Percentiles rank a stretch among this genome's conserved stretches.
Conservation (phyloP, 2,797 vertebrate genomes). For the Hipposideros larvatus region DNA sequence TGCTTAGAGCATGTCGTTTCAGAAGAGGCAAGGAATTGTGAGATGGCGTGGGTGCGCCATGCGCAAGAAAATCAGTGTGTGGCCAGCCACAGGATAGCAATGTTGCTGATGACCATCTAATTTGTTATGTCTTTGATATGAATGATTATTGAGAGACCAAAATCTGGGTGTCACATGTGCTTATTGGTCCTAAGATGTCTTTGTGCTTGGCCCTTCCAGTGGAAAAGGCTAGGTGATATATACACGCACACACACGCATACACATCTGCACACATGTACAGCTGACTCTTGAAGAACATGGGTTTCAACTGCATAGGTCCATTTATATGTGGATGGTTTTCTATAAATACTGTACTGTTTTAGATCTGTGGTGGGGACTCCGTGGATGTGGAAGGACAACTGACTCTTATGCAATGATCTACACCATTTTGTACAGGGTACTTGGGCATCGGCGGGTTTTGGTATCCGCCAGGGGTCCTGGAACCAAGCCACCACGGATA, state of each 20-base stretch:
- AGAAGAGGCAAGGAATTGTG: too few species aligned
- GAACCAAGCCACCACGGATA: not conserved
- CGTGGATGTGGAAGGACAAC: too few species aligned
- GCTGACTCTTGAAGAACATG: not conserved
- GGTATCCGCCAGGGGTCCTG: not conserved
- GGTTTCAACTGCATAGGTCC: not conserved
- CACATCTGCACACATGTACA: not conserved
- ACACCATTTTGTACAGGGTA: not conserved
- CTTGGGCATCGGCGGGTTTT: not conserved
- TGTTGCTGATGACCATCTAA: too few species aligned
- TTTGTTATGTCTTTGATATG: too few species aligned
- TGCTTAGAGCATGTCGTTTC: too few species aligned
- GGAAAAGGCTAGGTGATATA: not conserved
- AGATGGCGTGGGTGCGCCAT: too few species aligned
- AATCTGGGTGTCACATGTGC: not conserved
- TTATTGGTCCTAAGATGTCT: not conserved
- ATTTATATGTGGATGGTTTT: not conserved
- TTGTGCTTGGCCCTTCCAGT: not conserved
- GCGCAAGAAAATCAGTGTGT: too few species aligned
- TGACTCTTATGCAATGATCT: too few species aligned
- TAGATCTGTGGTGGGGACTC: too few species aligned
- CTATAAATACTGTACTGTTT: not conserved
- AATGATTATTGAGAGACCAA: not conserved
- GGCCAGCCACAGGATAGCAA: too few species aligned
- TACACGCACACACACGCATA: not conserved